phyloP scores from a whole-genome alignment of 2,113 vertebrate genomes.

The Trogon melanurus region DNA sequence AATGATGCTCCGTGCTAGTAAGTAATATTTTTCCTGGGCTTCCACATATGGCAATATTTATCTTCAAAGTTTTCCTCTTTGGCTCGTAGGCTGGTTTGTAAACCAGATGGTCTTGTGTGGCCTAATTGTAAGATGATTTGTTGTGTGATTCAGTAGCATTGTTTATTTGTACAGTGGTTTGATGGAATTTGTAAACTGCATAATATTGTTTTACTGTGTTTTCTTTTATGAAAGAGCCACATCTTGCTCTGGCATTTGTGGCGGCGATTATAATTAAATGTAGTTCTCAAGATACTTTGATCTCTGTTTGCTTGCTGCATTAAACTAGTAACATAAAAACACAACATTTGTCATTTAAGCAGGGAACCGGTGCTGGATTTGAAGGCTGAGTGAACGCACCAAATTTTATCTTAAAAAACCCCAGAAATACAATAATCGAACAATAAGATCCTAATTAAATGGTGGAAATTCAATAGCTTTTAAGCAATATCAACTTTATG shows the following conservation, averaged over 20 bases:
- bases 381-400: neutral
- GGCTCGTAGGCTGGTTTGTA: conserved; percentile 72
- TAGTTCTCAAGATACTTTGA: conserved; percentile 71
- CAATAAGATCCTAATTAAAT: neutral
- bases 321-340: conserved; percentile 57
- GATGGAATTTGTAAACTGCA: conserved; percentile 83
- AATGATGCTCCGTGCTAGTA: conserved; percentile 73
- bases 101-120: conserved; percentile 83
- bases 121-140: conserved; percentile 81
- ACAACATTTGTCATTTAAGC: conserved; percentile 7
- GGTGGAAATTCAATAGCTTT: neutral
- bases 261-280: conserved; percentile 65
- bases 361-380: neutral
- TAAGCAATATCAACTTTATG: neutral
- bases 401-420: neutral
- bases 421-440: neutral
- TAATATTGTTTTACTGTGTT: conserved; percentile 80
- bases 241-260: conserved; percentile 69
- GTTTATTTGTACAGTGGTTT: conserved; percentile 85
- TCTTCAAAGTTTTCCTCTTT: conserved; percentile 83
- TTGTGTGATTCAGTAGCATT: conserved; percentile 87
- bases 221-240: conserved; percentile 74
- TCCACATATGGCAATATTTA: conserved; percentile 88
- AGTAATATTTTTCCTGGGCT: conserved; percentile 77
- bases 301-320: conserved; percentile 54